Evolutionary conservation across 2,113 vertebrate species (phyloP), one percentile per base, ranked within the genome.

Genomic region (Ceratotherium simum): DNA sequence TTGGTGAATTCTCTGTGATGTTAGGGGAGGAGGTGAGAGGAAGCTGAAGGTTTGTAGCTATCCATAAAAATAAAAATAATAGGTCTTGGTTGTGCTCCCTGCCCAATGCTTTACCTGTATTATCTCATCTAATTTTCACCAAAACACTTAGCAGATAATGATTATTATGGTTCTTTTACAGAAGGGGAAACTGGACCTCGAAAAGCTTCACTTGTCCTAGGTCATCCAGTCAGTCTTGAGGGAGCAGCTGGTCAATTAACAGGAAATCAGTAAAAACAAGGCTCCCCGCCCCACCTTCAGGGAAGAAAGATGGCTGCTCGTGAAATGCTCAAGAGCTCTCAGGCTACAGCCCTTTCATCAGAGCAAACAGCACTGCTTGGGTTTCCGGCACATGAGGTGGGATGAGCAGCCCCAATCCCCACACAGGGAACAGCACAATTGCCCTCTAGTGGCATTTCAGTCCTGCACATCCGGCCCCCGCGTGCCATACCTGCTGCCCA

Each of bases 171-270:
- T 33, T 84, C 27, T 94, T 82, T 80, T 42, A 82, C 4, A 69
- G 89, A 89, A 72, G 14, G 21, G 39, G 54, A 72, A 72, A 83
- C 29, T 27, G 14, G 27, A 60, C n/a, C 70, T 88, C 33, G 1
- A 21, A 56, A 72, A 51, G 25, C 42, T 73, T 78, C 54, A 42
- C 69, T 90, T 46, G 20, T 54, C 2, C 51, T 95, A 85, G 36
- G 67, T 76, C 89, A 88, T 11, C 65, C 20, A 5, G 18, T 36
- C 67, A 62, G 27, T 82, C 69, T 65, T 69, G 64, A 73, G 33
- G 36, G 42, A 97, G 9, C 29, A 85, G 88, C 31, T 76, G n/a
- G 75, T 48, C n/a, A 79, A 76, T 64, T 62, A 69, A 75, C 36
- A 87, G n/a, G 54, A 79, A 96, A 79, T 51, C 6, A 5, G 4